Base-by-base conservation (phyloP, 1,140 invertebrate species). In the Oscheius sp. region DNA sequence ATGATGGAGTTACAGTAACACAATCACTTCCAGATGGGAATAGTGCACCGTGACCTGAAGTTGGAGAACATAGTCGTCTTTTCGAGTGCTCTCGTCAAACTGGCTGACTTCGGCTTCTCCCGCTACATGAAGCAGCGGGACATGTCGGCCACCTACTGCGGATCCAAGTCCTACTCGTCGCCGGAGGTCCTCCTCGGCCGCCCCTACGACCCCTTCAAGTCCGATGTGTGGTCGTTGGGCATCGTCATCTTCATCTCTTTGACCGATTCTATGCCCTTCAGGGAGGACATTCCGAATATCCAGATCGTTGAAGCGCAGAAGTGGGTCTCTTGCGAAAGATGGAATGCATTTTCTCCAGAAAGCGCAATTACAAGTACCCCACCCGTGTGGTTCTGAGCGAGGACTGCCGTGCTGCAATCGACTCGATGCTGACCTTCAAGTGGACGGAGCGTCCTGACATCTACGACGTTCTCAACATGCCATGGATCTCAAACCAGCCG, bases 121-220 rank as follows among this genome's bases (percentile, higher is more conserved):
- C 36, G 36, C 38, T 4, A 61, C 70, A 74, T 75, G 36, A 20
- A 4, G 3, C n/a, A 31, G 10, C 36, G 67, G n/a, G 18, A 38
- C 18, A n/a, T 68, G 55, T 75, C 71, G 13, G 28, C 29, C 2
- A 74, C 73, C 18, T 74, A 87, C 82, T 90, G 90, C 78, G 90
- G 90, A 10, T 89, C 88, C 70, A 87, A 88, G 1, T 88, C 89
- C 4, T 90, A 90, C 81, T 89, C 89, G 4, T 88, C 89, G 3
- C 90, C 90, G 0, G 89, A 90, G 86, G 88, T 90, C 23, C 80
- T 90, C 62, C 15, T 28, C 4, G 72, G 72, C 28, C 29, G 29
- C 10, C 38, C 32, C 18, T 74, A 74, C 36, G 46, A 67, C 32
- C 73, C 72, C 20, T 76, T 80, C 31, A 79, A 79, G 49, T 10